Conservation (phyloP, 2,797 vertebrate species). For the Labroides dimidiatus region DNA sequence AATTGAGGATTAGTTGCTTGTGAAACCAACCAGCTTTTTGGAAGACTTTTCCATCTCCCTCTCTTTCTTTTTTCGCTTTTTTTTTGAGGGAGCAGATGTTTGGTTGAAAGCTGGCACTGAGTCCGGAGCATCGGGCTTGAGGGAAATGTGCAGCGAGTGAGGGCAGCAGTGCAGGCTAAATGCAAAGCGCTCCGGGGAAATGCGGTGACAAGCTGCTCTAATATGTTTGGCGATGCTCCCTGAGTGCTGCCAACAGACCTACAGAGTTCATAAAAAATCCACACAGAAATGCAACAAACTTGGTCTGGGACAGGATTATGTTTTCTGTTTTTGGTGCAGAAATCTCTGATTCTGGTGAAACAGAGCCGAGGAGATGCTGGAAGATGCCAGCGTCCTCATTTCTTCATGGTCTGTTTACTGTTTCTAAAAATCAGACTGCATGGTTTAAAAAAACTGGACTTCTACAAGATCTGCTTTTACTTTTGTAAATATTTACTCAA, state of each 20-base stretch:
- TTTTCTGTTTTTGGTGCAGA: conserved; percentile 11
- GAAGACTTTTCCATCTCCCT: conserved; percentile 5
- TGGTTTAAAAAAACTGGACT: neutral
- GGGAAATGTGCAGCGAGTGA: conserved; percentile 50
- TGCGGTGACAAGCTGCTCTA: conserved; percentile 57
- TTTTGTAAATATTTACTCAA: neutral
- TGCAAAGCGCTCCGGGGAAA: conserved; percentile 49
- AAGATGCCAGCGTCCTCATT: conserved; percentile 20
- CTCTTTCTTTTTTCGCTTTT: neutral
- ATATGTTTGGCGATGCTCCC: conserved; percentile 57
- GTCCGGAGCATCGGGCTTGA: conserved; percentile 35
- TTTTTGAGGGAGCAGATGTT: conserved; percentile 63
- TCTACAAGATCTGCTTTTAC: neutral
- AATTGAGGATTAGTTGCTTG: conserved; percentile 25
- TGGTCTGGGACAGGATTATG: conserved; percentile 39
- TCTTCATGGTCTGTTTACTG: neutral
- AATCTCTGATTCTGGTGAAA: conserved; percentile 25
- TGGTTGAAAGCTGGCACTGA: conserved; percentile 50
- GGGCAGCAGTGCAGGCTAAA: conserved; percentile 56
- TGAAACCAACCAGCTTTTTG: conserved; percentile 28
- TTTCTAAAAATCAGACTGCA: too few species aligned
- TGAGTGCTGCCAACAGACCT: conserved; percentile 2
- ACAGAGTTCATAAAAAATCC: conserved; percentile 5
- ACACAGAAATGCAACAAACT: conserved; percentile 13
- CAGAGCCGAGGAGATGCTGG: conserved; percentile 23